Evolutionary conservation across 1,140 invertebrate genomes (phyloP), one percentile per base, ranked within the genome.

Genomic region (Triops cancriformis): DNA sequence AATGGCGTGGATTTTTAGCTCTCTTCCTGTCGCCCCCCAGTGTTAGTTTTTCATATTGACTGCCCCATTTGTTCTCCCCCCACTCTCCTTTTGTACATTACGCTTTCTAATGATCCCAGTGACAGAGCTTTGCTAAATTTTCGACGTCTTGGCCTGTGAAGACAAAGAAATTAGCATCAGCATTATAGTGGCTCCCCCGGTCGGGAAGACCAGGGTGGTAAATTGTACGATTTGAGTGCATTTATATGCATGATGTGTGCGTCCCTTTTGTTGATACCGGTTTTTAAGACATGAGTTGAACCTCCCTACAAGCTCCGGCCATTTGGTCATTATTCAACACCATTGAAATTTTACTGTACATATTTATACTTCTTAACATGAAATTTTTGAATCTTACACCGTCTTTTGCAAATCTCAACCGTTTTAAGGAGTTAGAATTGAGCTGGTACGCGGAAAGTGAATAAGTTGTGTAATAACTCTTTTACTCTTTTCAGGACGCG

Each of bases 321-420:
- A 18, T 64, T 64, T 64, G 51, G 51, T 64, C 51, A 5, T 64
- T 64, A 64, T 64, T 64, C 51, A 64, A 64, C 51, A 64, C 51
- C 51, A 64, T 64, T 64, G 51, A 64, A 64, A 64, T 64, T 64
- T 64, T 64, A 64, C 51, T 64, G 51, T 64, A 64, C 51, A 64
- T 64, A 64, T 64, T 64, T 64, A 64, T 64, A 64, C 51, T 64
- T 64, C 51, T 64, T 64, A 64, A 64, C 51, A 64, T 64, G 51
- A 64, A 18, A 64, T 64, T 64, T 64, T 64, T 64, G 51, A 64
- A 64, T 64, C 51, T 64, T 64, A 64, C 51, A 23, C 23, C 10
- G 51, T 64, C 51, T 64, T 64, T n/a, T 64, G 51, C 51, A 64
- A 64, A 64, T 64, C 51, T 64, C 51, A 64, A 23, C 23, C 51